Evolutionary conservation across 2,113 vertebrate species (phyloP).

Genomic region (Xenopus laevis): DNA sequence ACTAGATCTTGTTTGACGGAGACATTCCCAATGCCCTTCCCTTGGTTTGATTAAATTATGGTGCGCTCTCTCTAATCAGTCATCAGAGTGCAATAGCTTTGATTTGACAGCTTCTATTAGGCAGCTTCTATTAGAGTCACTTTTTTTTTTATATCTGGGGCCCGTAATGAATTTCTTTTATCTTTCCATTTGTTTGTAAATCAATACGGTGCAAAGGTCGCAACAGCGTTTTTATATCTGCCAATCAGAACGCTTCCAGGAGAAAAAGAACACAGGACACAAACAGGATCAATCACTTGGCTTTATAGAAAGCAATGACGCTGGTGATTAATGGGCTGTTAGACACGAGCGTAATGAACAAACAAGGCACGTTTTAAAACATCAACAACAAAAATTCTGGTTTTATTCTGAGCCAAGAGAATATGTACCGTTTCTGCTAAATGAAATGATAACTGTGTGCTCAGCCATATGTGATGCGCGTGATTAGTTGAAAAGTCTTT

Average conservation of each 20-base stretch:
- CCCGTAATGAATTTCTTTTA: conserved; percentile 29
- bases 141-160: conserved; percentile 7
- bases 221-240: conserved; percentile 11
- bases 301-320: conserved; percentile 23
- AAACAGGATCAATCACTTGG: conserved; percentile 18
- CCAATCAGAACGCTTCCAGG: conserved; percentile 6
- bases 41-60: too few relatives aligned
- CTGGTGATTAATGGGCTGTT: conserved; percentile 26
- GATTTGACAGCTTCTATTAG: conserved; percentile 8
- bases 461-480: too few relatives aligned
- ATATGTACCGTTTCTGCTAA: too few relatives aligned
- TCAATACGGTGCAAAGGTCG: conserved; percentile 33
- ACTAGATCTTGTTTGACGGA: too few relatives aligned
- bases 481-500: too few relatives aligned
- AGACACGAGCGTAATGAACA: conserved; percentile 4
- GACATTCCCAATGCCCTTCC: too few relatives aligned
- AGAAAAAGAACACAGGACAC: background rate
- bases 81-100: background rate
- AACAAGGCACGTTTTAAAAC: background rate
- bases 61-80: conserved; percentile 9
- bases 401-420: too few relatives aligned
- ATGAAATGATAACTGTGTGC: too few relatives aligned
- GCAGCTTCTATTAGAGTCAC: background rate
- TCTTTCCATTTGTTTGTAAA: conserved; percentile 30
- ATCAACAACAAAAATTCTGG: too few relatives aligned